A percentile compares a stretch with the other conserved stretches of the same genome.
Conservation (phyloP, 1,140 invertebrate genomes). For the Pteromalus puparum region DNA sequence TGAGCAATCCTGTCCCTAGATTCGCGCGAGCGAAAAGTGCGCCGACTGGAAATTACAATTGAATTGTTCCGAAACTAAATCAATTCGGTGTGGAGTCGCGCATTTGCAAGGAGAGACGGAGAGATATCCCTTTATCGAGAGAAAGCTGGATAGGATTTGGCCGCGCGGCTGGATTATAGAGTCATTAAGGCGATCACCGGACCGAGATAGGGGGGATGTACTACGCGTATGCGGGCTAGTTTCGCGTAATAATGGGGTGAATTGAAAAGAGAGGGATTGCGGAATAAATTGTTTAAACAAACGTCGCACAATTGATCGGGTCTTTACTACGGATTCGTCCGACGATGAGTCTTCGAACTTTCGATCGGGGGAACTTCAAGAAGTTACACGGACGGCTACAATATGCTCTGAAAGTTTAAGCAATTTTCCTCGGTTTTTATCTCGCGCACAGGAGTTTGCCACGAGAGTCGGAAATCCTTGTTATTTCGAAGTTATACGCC, state of each 20-base stretch:
- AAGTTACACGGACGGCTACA: neutral
- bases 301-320: too few species aligned
- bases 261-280: neutral
- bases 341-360: too few species aligned
- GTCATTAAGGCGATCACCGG: slow-evolving; percentile 39
- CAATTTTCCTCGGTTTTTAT: slow-evolving; percentile 20
- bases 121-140: slow-evolving; percentile 11
- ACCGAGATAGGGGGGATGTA: neutral
- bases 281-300: too few species aligned
- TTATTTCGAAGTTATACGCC: neutral
- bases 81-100: slow-evolving; percentile 20
- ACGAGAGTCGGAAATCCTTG: slow-evolving; percentile 5
- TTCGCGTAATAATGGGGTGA: neutral
- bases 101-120: neutral
- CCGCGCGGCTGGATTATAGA: slow-evolving; percentile 42
- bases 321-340: too few species aligned
- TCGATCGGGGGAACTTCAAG: too few species aligned
- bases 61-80: slow-evolving; percentile 54
- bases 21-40: slow-evolving; percentile 15
- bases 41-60: slow-evolving; percentile 51
- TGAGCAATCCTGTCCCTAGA: slow-evolving; percentile 17
- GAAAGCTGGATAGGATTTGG: too few species aligned
- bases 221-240: neutral
- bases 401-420: neutral
- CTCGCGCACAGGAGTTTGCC: neutral